phyloP scores from a whole-genome alignment of 2,888 invertebrate species.

The Sussaba pulchella region DNA sequence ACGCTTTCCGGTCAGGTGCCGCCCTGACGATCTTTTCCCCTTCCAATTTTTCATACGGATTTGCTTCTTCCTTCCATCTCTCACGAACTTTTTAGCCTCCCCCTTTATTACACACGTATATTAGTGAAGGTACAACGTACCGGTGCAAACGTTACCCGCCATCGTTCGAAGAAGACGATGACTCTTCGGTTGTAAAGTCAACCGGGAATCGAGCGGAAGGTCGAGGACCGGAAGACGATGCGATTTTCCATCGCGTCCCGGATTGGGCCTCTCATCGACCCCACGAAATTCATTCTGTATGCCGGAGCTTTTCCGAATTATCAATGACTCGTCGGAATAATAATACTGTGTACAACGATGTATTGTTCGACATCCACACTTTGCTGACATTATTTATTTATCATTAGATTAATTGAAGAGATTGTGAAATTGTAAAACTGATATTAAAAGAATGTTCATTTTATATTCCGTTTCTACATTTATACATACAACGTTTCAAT shows the following conservation, averaged over 20 bases:
- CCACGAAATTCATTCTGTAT: neutral
- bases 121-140: constrained; percentile 16
- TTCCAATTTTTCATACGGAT: constrained; percentile 70
- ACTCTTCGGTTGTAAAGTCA: neutral
- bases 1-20: constrained; percentile 84
- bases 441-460: no score
- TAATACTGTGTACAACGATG: neutral
- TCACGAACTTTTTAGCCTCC: constrained; percentile 47
- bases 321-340: constrained; percentile 27
- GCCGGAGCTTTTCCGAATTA: constrained; percentile 12
- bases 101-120: constrained; percentile 5
- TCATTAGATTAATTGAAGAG: no score
- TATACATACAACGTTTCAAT: no score
- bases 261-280: constrained; percentile 8
- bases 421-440: no score
- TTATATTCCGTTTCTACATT: no score
- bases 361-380: neutral
- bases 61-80: constrained; percentile 50
- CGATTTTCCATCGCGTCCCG: constrained; percentile 43
- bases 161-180: constrained; percentile 56
- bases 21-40: constrained; percentile 79
- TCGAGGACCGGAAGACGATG: constrained; percentile 57
- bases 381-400: no score
- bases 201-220: constrained; percentile 35
- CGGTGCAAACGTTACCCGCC: constrained; percentile 3